Base-by-base conservation (phyloP, 2,797 vertebrate genomes). In the Oreochromis grahami region DNA sequence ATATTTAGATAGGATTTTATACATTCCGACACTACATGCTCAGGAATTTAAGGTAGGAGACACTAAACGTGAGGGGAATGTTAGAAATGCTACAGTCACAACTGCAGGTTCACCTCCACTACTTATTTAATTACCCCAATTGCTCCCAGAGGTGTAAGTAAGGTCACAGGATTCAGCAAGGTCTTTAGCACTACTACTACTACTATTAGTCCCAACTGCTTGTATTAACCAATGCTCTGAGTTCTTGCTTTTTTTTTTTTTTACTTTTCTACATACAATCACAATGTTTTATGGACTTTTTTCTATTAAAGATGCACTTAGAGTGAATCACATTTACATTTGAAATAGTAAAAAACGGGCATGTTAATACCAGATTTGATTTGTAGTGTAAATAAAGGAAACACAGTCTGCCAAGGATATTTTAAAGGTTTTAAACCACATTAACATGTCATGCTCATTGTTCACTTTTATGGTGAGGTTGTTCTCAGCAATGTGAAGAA, bases 81-180 rank as follows among this genome's bases (percentile, higher is more conserved):
- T 21, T 26, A 32, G 50, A 38, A 76, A 77, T 14, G 19, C 63
- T 77, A 5, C 48, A 70, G 68, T 76, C 48, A 5, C 80, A 77
- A 50, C 70, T 51, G n/a, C 12, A 76, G 80, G 80, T 58, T 68
- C 60, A 53, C 34, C 78, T 83, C 58, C 58, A 79, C 72, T 48
- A 21, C 77, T 88, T 81, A 85, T 29, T 82, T 85, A 79, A 84
- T 86, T 68, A 83, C 76, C 74, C 79, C 41, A 38, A 80, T 84
- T 82, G 43, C 88, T 58, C 80, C 86, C 79, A 9, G 78, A 77
- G 78, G 89, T 82, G 80, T 76, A 84, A 85, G 86, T 63, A 10
- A 79, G 88, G 83, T 86, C 51, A 77, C 29, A 14, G 58, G 76
- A 58, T 78, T 32, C 79, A 77, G 68, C 58, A 4, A 7, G 48